Evolutionary conservation across 1,140 invertebrate species (phyloP).

Genomic region (Saccostrea echinata): DNA sequence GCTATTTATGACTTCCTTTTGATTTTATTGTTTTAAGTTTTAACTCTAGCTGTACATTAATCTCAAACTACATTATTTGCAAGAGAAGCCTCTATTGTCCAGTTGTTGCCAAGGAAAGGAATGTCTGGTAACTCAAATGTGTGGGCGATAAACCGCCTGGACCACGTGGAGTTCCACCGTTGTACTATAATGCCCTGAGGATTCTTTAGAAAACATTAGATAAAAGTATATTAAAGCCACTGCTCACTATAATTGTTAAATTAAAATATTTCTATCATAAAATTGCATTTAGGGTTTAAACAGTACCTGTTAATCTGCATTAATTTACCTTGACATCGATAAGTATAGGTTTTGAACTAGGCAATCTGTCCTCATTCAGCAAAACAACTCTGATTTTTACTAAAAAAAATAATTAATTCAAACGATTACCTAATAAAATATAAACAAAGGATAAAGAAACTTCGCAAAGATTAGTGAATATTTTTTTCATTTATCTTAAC

Average conservation of each 20-base stretch:
- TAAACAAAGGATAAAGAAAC: neutral
- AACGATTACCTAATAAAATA: no score
- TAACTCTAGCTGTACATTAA: neutral
- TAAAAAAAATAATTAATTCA: conserved; percentile 48
- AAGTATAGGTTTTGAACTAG: conserved; percentile 59
- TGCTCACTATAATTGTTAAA: neutral
- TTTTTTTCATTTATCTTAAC: neutral
- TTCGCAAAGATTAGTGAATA: no score
- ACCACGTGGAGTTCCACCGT: conserved; percentile 43
- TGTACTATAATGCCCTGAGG: conserved; percentile 59
- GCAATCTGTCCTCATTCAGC: conserved; percentile 62
- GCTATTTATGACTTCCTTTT: neutral
- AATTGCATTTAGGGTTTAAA: neutral
- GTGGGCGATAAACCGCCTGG: conserved; percentile 45
- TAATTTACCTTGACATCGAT: conserved; percentile 65
- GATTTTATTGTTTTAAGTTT: no score
- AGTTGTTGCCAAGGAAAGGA: conserved; percentile 64
- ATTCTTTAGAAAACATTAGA: conserved; percentile 47
- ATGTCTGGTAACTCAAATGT: conserved; percentile 51
- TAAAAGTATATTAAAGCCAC: neutral
- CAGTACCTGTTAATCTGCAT: neutral
- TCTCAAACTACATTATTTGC: neutral
- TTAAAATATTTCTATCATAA: no score
- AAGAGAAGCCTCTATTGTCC: conserved; percentile 63
- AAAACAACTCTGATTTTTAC: conserved; percentile 67